Percentiles rank a stretch among this genome's conserved stretches.
Conservation (phyloP, 2,113 vertebrate genomes). For the Hippocampus zosterae region DNA sequence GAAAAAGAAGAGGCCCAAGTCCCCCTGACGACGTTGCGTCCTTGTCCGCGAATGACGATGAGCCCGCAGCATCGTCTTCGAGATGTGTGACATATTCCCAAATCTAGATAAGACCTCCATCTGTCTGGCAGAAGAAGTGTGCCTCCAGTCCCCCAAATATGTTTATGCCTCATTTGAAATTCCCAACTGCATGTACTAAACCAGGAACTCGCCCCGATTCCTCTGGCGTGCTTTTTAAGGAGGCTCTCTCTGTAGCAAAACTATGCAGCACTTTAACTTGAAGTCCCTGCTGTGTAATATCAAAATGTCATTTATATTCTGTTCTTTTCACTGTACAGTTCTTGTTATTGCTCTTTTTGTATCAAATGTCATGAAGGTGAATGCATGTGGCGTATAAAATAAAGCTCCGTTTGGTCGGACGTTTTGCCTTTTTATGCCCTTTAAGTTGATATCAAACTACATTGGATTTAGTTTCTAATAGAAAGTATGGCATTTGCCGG, state of each 20-base stretch:
- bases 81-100: conserved; percentile 35
- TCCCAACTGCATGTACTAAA: conserved; percentile 6
- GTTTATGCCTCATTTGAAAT: conserved; percentile 28
- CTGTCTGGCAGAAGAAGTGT: conserved; percentile 18
- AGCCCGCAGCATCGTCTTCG: conserved; percentile 30
- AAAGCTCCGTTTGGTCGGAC: conserved; percentile 37
- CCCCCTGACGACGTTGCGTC: conserved; percentile 2
- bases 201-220: conserved; percentile 21
- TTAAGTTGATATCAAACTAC: conserved; percentile 1
- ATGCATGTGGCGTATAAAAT: conserved; percentile 38
- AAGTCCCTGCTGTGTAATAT: conserved; percentile 20
- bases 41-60: conserved; percentile 8
- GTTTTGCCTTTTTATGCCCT: neutral
- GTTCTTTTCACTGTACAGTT: conserved; percentile 43
- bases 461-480: conserved; percentile 2
- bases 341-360: conserved; percentile 48
- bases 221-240: conserved; percentile 9
- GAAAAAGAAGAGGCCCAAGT: conserved; percentile 30
- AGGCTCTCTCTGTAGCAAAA: conserved; percentile 23
- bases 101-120: conserved; percentile 38
- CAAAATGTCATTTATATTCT: conserved; percentile 10
- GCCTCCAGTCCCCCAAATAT: conserved; percentile 14
- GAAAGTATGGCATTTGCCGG: neutral
- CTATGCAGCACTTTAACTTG: conserved; percentile 24
- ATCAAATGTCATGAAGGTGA: conserved; percentile 45